These are phyloP conservation scores for Bombus confusus DNA, from an alignment of 1,140 invertebrate genomes.

Conservation along the genomic window DNA sequence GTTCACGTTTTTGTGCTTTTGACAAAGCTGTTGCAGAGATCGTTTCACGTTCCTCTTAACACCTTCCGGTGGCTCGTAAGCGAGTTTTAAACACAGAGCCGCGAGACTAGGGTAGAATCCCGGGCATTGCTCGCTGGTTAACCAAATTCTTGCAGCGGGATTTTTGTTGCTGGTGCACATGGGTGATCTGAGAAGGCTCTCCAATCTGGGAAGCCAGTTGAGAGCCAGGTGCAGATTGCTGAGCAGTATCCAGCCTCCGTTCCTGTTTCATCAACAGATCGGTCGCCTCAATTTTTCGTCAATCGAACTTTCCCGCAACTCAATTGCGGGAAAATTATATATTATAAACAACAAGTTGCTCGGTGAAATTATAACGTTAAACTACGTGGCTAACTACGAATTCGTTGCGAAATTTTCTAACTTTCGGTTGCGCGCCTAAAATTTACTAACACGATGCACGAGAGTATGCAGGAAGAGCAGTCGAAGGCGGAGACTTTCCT, in stretches of 20 bases:
- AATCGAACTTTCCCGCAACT: not conserved
- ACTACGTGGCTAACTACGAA: too few species aligned
- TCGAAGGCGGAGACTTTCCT: too few species aligned
- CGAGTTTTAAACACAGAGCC: constrained; percentile 90
- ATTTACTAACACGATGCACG: too few species aligned
- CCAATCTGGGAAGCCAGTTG: constrained; percentile 89
- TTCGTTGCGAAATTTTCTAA: too few species aligned
- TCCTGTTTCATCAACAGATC: constrained; percentile 64
- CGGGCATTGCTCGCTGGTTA: constrained; percentile 88
- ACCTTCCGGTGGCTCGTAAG: constrained; percentile 91
- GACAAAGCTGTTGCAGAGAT: constrained; percentile 79
- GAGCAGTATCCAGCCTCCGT: constrained; percentile 90
- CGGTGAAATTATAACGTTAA: too few species aligned
- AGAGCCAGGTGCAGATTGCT: constrained; percentile 95
- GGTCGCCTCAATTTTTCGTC: not conserved
- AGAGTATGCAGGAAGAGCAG: too few species aligned
- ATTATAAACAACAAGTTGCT: too few species aligned
- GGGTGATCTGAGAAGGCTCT: constrained; percentile 86
- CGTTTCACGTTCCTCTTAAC: constrained; percentile 84
- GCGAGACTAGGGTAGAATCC: constrained; percentile 87
- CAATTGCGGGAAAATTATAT: too few species aligned
- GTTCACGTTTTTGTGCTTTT: constrained; percentile 66
- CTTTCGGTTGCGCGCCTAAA: too few species aligned
- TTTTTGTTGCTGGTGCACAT: constrained; percentile 84
- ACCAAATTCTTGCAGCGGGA: constrained; percentile 87